Evolutionary conservation across 2,888 invertebrate species (phyloP).

Genomic region (Nomada goodeniana): DNA sequence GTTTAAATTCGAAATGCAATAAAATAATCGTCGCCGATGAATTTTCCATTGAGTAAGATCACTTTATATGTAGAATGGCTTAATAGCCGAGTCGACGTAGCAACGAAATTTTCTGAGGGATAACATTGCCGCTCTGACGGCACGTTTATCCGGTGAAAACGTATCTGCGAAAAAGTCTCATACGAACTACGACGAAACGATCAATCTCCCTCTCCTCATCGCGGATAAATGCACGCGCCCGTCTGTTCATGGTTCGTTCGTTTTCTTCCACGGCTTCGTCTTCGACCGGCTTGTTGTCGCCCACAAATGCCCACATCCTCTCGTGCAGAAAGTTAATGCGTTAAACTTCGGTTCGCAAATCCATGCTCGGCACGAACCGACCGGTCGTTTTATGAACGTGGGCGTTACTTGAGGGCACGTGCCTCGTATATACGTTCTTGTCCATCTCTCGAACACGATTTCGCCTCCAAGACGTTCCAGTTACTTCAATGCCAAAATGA

Average conservation of each 20-base stretch:
- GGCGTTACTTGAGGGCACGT: slow-evolving; percentile 79
- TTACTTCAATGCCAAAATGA: slow-evolving; percentile 56
- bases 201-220: background rate
- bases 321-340: slow-evolving; percentile 76
- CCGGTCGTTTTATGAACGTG: slow-evolving; percentile 74
- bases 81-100: slow-evolving; percentile 31
- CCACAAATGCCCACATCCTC: slow-evolving; percentile 76
- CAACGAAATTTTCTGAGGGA: slow-evolving; percentile 30
- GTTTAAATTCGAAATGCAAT: background rate
- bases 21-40: background rate
- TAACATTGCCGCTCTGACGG: slow-evolving; percentile 35
- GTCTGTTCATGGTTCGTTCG: slow-evolving; percentile 7
- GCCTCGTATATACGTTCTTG: slow-evolving; percentile 62
- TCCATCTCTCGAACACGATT: slow-evolving; percentile 51
- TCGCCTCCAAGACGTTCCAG: slow-evolving; percentile 51
- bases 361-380: slow-evolving; percentile 75
- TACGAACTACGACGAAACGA: background rate
- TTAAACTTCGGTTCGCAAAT: slow-evolving; percentile 81
- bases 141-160: slow-evolving; percentile 18
- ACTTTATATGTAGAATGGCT: background rate
- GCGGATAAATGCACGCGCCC: slow-evolving; percentile 12
- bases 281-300: slow-evolving; percentile 64
- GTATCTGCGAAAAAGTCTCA: background rate
- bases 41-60: slow-evolving; percentile 1
- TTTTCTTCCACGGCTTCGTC: slow-evolving; percentile 24